phyloP scores from a whole-genome alignment of 2,113 vertebrate genomes.

The Entomyzon cyanotis region DNA sequence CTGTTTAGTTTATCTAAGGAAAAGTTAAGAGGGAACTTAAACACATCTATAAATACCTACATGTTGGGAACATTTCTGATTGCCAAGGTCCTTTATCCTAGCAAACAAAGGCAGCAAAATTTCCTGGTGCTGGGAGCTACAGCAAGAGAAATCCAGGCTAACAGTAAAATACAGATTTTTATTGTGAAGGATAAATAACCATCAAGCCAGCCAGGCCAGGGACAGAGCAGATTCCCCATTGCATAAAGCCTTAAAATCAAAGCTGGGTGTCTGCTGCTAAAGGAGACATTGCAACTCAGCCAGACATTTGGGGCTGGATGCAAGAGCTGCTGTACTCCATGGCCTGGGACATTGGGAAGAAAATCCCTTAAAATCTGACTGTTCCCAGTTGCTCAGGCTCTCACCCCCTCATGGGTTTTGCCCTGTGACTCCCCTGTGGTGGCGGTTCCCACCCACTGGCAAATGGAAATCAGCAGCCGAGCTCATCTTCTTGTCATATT shows the following conservation, averaged over 20 bases:
- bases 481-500: neutral
- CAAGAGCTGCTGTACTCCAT: neutral
- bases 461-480: neutral
- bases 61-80: constrained; percentile 49
- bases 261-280: neutral
- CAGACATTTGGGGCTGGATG: neutral
- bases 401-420: neutral
- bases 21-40: constrained; percentile 47
- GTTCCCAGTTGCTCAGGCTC: neutral
- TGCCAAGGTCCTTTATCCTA: constrained; percentile 26
- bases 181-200: neutral
- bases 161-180: neutral
- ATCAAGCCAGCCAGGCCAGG: neutral
- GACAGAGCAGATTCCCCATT: neutral
- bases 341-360: neutral
- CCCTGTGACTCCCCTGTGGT: neutral
- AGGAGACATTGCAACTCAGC: neutral
- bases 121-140: constrained; percentile 18
- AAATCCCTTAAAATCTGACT: neutral
- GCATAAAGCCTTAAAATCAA: neutral
- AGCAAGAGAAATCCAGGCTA: neutral
- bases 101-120: constrained; percentile 47
- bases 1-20: constrained; percentile 57
- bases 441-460: neutral
- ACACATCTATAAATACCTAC: constrained; percentile 53